phyloP scores from a whole-genome alignment of 2,888 invertebrate genomes.

The Leptura quadrifasciata region DNA sequence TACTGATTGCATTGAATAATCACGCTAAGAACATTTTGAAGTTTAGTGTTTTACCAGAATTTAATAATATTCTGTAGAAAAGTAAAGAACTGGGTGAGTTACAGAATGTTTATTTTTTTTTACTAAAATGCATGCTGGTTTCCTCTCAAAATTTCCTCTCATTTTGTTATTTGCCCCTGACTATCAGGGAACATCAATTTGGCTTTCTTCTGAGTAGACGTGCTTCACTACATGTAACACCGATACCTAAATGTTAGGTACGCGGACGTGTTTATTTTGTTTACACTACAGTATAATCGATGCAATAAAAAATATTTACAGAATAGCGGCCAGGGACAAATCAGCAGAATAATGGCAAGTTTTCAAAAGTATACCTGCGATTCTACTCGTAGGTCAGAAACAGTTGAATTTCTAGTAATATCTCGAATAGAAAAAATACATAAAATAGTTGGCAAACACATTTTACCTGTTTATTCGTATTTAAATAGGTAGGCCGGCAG shows the following conservation, averaged over 20 bases:
- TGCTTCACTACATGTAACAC: neutral
- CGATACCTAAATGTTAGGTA: neutral
- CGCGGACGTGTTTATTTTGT: neutral
- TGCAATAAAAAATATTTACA: constrained; percentile 6
- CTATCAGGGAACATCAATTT: no score
- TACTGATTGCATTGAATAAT: no score
- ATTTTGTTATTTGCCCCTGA: no score
- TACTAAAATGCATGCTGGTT: no score
- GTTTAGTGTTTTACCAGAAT: no score
- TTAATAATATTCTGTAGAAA: no score
- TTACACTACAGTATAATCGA: neutral
- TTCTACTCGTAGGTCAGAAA: neutral
- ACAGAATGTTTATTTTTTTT: no score
- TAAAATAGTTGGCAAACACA: neutral
- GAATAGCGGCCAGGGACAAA: neutral
- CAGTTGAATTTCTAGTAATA: neutral
- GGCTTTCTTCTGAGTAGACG: no score
- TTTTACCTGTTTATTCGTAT: neutral
- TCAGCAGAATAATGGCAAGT: no score
- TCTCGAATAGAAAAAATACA: neutral
- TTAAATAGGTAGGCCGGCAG: neutral
- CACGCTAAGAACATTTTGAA: no score
- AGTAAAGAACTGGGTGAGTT: no score
- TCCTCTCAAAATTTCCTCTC: no score
- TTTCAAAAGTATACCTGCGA: neutral